Evolutionary conservation across 2,113 vertebrate genomes (phyloP).

Genomic region (Athene cunicularia): DNA sequence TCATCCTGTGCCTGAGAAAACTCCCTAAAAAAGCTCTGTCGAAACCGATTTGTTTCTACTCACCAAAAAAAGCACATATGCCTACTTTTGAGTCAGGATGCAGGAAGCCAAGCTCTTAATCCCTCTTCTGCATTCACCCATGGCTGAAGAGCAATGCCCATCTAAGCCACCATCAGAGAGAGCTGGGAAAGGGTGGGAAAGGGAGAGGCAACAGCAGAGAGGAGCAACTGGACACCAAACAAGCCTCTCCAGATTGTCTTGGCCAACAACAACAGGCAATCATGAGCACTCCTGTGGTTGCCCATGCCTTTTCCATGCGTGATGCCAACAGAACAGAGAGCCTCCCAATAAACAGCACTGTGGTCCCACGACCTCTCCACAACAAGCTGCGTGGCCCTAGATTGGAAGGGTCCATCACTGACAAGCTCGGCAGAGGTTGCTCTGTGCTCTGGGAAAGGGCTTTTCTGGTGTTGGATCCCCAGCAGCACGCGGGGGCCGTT

Average conservation of each 20-base stretch:
- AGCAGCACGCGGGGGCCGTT: background rate
- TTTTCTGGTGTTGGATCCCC: background rate
- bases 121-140: background rate
- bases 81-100: constrained; percentile 45
- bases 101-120: background rate
- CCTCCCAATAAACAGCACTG: background rate
- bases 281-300: rapidly evolving
- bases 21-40: constrained; percentile 58
- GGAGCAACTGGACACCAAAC: background rate
- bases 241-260: background rate
- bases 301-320: rapidly evolving
- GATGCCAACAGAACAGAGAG: background rate
- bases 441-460: background rate
- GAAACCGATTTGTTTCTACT: constrained; percentile 30
- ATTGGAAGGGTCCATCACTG: background rate
- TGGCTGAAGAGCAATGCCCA: background rate
- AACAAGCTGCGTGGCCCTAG: background rate
- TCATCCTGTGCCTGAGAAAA: constrained; percentile 69
- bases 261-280: rapidly evolving
- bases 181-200: background rate
- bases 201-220: background rate
- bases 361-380: background rate
- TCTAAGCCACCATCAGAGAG: rapidly evolving
- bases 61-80: constrained; percentile 49
- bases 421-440: background rate